Conservation (phyloP, 2,888 invertebrate genomes). For the Eueremaeus valkanovi region DNA sequence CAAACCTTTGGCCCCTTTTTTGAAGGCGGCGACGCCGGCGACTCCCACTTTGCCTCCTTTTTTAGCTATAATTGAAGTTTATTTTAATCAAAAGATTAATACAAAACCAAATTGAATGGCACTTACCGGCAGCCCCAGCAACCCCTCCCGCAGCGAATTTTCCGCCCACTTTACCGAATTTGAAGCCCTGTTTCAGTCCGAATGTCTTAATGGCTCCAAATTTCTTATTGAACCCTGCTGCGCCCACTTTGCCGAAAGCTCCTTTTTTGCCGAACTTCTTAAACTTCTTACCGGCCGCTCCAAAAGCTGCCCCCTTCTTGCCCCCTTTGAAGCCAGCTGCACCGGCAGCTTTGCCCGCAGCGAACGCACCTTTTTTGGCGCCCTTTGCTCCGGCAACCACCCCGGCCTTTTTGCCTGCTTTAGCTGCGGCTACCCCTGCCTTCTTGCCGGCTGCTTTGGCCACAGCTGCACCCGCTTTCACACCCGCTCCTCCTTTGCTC, state of each 20-base stretch:
- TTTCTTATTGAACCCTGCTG: slow-evolving; percentile 36
- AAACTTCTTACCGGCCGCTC: slow-evolving; percentile 37
- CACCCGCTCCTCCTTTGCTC: neutral
- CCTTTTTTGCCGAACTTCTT: slow-evolving; percentile 34
- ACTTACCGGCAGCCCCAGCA: slow-evolving; percentile 28
- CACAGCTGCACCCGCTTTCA: slow-evolving; percentile 17
- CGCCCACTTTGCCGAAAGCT: slow-evolving; percentile 28
- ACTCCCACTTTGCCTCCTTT: slow-evolving; percentile 24
- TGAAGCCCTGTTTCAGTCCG: slow-evolving; percentile 36
- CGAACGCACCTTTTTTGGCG: slow-evolving; percentile 14
- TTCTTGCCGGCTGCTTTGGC: slow-evolving; percentile 31
- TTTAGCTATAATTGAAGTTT: neutral
- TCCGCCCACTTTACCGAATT: slow-evolving; percentile 37
- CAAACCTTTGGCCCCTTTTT: slow-evolving; percentile 25
- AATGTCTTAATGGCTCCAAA: slow-evolving; percentile 31
- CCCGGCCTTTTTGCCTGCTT: slow-evolving; percentile 30
- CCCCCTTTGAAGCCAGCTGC: slow-evolving; percentile 13
- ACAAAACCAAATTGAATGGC: neutral
- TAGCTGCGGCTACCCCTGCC: slow-evolving; percentile 7
- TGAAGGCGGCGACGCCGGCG: neutral
- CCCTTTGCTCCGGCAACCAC: slow-evolving; percentile 25
- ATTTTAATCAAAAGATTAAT: neutral
- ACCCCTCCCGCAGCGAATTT: slow-evolving; percentile 34
- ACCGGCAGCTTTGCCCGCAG: slow-evolving; percentile 32
- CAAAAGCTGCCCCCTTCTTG: slow-evolving; percentile 33